Conservation (phyloP, 2,888 invertebrate species). For the Cenopis cana region DNA sequence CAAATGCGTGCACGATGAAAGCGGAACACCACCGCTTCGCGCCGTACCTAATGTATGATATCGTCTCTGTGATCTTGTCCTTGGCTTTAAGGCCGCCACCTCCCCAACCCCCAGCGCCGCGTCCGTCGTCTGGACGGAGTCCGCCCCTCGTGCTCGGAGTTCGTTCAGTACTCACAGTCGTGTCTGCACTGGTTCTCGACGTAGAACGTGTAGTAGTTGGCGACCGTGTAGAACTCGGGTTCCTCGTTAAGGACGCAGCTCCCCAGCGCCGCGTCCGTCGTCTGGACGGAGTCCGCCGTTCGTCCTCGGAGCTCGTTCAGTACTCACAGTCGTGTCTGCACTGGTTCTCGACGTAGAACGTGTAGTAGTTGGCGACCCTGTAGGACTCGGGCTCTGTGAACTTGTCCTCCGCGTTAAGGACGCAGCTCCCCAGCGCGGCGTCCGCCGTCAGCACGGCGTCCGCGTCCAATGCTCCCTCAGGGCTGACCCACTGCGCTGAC, state of each 20-base stretch:
- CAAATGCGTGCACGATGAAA: no score
- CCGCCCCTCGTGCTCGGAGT: no score
- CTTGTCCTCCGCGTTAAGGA: constrained; percentile 89
- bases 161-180: constrained; percentile 78
- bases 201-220: constrained; percentile 91
- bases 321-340: constrained; percentile 88
- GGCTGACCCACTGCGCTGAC: constrained; percentile 77
- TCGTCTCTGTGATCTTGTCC: no score
- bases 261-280: constrained; percentile 73
- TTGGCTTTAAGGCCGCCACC: no score
- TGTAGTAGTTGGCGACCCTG: constrained; percentile 89
- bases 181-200: constrained; percentile 92
- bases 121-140: no score
- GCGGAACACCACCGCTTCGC: no score
- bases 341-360: constrained; percentile 94
- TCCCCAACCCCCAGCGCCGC: no score
- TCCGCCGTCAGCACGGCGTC: constrained; percentile 69
- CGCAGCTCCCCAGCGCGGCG: constrained; percentile 85
- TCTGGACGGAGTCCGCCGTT: constrained; percentile 66
- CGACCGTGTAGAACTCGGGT: constrained; percentile 91
- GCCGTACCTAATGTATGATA: neutral
- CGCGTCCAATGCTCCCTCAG: constrained; percentile 59
- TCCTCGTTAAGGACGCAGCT: constrained; percentile 90
- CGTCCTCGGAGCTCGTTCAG: constrained; percentile 59
- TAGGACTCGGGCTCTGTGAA: constrained; percentile 91